Conservation (phyloP, 2,113 vertebrate genomes). For the Opisthocomus hoazin region DNA sequence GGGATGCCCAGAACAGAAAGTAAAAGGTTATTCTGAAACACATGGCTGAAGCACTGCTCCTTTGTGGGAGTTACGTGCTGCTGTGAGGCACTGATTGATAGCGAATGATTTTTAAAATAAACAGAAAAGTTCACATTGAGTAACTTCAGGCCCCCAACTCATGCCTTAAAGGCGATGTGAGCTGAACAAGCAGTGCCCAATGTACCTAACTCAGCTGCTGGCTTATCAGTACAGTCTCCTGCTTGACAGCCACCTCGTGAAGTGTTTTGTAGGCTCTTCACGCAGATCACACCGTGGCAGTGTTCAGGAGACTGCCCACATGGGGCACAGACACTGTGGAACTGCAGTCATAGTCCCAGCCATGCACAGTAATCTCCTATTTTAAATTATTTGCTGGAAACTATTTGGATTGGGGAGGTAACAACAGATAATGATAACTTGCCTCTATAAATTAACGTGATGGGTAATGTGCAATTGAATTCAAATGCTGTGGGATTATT, state of each 20-base stretch:
- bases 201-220: background rate
- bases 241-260: background rate
- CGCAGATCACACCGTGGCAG: background rate
- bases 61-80: accelerated
- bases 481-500: background rate
- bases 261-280: background rate
- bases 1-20: accelerated
- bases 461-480: no score
- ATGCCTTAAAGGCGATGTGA: background rate
- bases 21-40: accelerated
- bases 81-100: background rate
- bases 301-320: background rate
- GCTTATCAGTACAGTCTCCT: background rate
- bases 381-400: background rate
- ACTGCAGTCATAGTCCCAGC: background rate
- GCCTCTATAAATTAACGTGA: background rate
- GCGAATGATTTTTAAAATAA: background rate
- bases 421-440: accelerated
- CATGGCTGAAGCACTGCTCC: accelerated
- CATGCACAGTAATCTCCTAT: background rate
- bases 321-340: background rate
- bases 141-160: background rate
- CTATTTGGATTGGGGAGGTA: background rate
- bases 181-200: background rate
- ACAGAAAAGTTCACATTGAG: background rate